These are phyloP conservation scores for Colistium nudipinnis DNA, from an alignment of 2,113 vertebrate genomes.

Conservation along the genomic window DNA sequence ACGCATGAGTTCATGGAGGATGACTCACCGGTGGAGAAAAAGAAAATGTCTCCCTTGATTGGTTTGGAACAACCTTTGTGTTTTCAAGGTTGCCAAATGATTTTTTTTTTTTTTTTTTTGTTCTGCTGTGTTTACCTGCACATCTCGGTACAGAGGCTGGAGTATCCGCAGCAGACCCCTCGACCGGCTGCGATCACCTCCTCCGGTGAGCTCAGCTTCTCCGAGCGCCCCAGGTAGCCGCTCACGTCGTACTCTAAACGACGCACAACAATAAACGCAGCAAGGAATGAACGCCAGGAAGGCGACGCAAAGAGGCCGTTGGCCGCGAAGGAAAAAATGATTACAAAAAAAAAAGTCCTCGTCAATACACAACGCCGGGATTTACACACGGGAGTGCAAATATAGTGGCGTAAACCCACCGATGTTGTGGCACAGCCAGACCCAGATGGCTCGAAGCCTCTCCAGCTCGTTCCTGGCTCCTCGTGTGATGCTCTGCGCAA, in stretches of 20 bases:
- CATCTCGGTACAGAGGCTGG: slow-evolving; percentile 81
- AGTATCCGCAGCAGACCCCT: slow-evolving; percentile 84
- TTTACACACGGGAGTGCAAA: neutral
- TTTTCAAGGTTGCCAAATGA: neutral
- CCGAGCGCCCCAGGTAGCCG: slow-evolving; percentile 78
- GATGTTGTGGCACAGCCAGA: slow-evolving; percentile 88
- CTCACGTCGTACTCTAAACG: slow-evolving; percentile 82
- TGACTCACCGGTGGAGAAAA: too few relatives aligned
- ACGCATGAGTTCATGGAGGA: too few relatives aligned
- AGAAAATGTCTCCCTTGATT: neutral
- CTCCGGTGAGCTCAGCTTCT: slow-evolving; percentile 79
- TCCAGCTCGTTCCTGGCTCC: slow-evolving; percentile 79
- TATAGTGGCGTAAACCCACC: slow-evolving; percentile 61
- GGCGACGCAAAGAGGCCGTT: too few relatives aligned
- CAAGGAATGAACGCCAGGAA: too few relatives aligned
- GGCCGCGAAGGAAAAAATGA: too few relatives aligned
- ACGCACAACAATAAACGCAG: too few relatives aligned
- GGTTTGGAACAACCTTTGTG: too few relatives aligned
- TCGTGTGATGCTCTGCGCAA: slow-evolving; percentile 75
- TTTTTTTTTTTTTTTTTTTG: neutral
- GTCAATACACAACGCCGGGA: neutral
- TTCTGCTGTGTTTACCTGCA: slow-evolving; percentile 77
- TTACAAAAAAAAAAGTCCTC: too few relatives aligned
- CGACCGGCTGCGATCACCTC: slow-evolving; percentile 79
- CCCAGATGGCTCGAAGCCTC: slow-evolving; percentile 79